phyloP scores from a whole-genome alignment of 2,113 vertebrate species.

The Platycercus adscitus region DNA sequence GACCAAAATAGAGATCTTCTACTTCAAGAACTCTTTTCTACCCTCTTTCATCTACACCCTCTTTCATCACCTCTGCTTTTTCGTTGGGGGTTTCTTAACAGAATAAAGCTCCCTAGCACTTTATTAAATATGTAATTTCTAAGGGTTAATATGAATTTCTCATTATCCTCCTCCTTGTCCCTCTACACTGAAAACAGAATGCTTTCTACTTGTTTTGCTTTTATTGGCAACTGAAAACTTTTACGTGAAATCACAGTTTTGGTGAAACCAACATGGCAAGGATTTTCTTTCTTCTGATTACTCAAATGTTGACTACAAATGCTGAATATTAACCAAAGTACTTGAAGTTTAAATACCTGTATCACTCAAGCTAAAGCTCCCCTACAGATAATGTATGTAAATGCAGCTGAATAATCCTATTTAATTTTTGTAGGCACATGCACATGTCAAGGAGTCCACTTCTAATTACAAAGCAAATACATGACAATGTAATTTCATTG shows the following conservation, averaged over 20 bases:
- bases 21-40: neutral
- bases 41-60: neutral
- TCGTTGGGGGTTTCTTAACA: neutral
- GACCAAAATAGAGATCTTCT: neutral
- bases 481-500: neutral
- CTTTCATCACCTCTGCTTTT: neutral
- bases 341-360: neutral
- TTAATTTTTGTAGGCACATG: neutral
- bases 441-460: neutral
- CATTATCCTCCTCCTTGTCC: neutral
- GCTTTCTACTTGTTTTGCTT: neutral
- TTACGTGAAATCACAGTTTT: neutral
- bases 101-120: neutral
- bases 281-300: neutral
- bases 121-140: neutral
- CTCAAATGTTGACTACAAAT: neutral
- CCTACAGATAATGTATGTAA: neutral
- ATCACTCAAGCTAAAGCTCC: neutral
- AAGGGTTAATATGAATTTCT: neutral
- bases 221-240: neutral
- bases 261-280: neutral
- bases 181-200: neutral
- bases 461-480: neutral
- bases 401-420: neutral
- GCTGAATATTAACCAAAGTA: neutral